These are phyloP conservation scores for Aegotheles bennettii DNA, from an alignment of 2,113 vertebrate species.

Conservation along the genomic window DNA sequence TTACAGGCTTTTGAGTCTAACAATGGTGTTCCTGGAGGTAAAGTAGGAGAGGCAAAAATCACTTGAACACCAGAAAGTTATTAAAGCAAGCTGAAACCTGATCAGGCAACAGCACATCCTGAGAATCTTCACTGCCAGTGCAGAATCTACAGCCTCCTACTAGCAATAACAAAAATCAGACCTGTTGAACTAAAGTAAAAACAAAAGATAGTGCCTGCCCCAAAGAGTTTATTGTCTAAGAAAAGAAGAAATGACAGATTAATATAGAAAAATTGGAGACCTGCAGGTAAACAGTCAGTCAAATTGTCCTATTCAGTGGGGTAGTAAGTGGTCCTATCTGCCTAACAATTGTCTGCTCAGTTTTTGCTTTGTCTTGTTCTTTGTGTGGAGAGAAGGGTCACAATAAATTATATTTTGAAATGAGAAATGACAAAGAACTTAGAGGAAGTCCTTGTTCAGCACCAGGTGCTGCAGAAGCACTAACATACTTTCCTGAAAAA, in stretches of 20 bases:
- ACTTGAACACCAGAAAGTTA: neutral
- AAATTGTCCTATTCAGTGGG: neutral
- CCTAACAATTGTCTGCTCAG: neutral
- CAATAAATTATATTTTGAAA: neutral
- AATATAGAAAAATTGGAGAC: neutral
- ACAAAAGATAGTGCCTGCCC: fast-evolving
- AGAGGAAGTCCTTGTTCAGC: neutral
- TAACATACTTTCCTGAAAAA: neutral
- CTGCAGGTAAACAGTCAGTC: neutral
- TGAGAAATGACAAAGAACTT: neutral
- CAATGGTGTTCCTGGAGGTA: neutral
- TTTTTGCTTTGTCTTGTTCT: neutral
- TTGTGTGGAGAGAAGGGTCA: neutral
- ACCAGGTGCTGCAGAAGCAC: neutral
- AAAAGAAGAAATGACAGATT: neutral
- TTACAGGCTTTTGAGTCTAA: neutral
- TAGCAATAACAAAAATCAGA: neutral
- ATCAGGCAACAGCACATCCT: neutral
- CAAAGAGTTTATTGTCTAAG: neutral
- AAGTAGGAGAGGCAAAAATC: neutral
- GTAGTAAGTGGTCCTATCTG: neutral
- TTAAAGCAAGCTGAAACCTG: neutral
- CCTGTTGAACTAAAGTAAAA: neutral
- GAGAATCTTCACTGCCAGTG: neutral
- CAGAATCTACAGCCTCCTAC: neutral